Evolutionary conservation across 2,797 vertebrate species (phyloP).

Genomic region (Cheirogaleus major): DNA sequence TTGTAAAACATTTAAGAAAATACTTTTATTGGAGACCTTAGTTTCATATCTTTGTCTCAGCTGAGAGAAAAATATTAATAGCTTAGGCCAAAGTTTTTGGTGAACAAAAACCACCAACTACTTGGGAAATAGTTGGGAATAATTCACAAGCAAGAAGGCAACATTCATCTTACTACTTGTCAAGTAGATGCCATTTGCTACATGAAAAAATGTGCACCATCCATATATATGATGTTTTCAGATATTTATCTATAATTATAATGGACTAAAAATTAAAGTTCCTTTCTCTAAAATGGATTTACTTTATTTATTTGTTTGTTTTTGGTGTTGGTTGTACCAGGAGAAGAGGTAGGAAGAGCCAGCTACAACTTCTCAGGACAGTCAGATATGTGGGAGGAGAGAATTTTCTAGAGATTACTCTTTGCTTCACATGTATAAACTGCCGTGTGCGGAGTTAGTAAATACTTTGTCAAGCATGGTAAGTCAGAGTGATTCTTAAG

Average conservation of each 20-base stretch:
- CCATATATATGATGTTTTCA: not conserved
- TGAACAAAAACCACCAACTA: not conserved
- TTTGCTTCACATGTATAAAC: not conserved
- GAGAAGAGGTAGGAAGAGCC: not conserved
- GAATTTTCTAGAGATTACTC: not conserved
- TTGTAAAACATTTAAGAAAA: not conserved
- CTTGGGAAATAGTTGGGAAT: not conserved
- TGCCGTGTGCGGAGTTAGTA: not conserved
- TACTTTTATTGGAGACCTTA: slow-evolving; percentile 9
- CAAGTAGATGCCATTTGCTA: not conserved
- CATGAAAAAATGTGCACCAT: not conserved
- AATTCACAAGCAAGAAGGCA: not conserved
- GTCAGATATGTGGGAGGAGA: too few species aligned
- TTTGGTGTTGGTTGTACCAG: not conserved
- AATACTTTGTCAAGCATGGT: not conserved
- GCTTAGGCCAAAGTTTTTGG: not conserved
- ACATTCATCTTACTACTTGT: not conserved
- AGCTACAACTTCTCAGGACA: not conserved
- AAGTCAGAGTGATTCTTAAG: not conserved
- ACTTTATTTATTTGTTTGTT: not conserved
- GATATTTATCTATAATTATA: not conserved
- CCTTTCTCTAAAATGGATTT: not conserved
- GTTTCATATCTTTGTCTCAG: not conserved
- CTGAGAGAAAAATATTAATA: not conserved
- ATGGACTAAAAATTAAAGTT: not conserved